A percentile compares a stretch with the other conserved stretches of the same genome.
Evolutionary conservation across 2,113 vertebrate genomes (phyloP).

Genomic region (Ellobius talpinus): DNA sequence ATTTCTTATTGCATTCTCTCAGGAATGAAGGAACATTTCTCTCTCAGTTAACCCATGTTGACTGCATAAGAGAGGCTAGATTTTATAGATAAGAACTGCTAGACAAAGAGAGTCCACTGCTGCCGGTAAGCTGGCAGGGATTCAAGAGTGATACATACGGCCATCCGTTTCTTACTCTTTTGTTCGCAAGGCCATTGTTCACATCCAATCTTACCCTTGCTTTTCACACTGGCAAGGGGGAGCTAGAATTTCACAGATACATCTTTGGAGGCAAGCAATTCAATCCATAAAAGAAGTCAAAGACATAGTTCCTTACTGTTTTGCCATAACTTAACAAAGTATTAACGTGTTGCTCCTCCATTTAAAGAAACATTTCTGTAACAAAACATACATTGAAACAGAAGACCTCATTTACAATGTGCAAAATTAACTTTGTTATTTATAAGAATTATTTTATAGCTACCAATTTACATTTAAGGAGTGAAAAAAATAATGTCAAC

Average conservation of each 20-base stretch:
- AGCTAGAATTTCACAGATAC: background rate
- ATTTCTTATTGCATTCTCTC: slow-evolving; percentile 37
- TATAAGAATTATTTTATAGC: background rate
- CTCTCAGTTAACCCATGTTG: background rate
- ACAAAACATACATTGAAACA: background rate
- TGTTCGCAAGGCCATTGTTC: background rate
- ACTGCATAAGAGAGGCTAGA: background rate
- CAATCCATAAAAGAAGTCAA: background rate
- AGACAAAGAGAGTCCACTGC: slow-evolving; percentile 6
- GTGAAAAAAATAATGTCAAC: background rate
- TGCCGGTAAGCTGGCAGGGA: background rate
- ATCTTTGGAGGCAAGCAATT: background rate
- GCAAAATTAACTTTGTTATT: background rate
- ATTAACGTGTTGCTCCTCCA: background rate
- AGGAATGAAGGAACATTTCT: background rate
- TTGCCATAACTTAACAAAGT: background rate
- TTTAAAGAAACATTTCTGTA: background rate
- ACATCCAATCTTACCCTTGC: background rate
- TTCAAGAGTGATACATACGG: slow-evolving; percentile 7
- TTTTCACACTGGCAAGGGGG: background rate
- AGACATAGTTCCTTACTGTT: background rate
- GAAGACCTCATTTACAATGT: too few species aligned
- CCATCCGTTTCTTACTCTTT: background rate
- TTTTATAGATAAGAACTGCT: background rate
- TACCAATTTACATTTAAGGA: background rate